A percentile compares a stretch with the other conserved stretches of the same genome.
Conservation (phyloP, 2,113 vertebrate genomes). For the Boleophthalmus pectinirostris region DNA sequence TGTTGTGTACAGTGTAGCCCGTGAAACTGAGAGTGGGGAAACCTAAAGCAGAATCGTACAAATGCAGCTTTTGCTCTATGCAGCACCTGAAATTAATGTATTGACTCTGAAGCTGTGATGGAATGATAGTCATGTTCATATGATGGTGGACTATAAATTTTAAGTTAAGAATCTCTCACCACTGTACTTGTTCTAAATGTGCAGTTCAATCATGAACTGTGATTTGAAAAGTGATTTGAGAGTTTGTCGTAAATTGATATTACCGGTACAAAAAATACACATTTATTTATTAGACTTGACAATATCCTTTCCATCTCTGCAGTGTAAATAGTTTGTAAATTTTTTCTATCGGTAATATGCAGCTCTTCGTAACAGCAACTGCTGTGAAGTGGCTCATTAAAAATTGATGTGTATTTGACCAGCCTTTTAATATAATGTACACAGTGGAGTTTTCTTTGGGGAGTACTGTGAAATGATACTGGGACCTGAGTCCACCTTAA, state of each 20-base stretch:
- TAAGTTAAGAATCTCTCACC: neutral
- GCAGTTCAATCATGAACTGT: neutral
- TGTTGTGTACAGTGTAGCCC: slow-evolving; percentile 3
- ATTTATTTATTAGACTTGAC: slow-evolving; percentile 18
- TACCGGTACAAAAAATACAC: neutral
- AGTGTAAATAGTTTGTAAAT: slow-evolving; percentile 50
- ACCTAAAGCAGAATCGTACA: neutral
- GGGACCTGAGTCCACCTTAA: neutral
- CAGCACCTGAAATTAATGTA: slow-evolving; percentile 7
- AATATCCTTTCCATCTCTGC: slow-evolving; percentile 23
- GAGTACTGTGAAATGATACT: neutral
- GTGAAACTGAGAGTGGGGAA: no score
- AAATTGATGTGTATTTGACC: slow-evolving; percentile 50
- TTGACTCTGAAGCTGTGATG: no score
- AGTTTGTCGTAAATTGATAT: neutral
- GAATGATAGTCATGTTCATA: no score
- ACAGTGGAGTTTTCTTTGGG: slow-evolving; percentile 26
- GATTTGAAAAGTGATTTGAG: neutral
- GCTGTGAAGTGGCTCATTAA: slow-evolving; percentile 56
- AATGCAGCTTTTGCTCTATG: slow-evolving; percentile 38
- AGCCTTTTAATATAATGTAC: slow-evolving; percentile 39
- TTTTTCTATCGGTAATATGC: slow-evolving; percentile 40
- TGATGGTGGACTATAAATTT: no score
- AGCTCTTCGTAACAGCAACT: slow-evolving; percentile 31
- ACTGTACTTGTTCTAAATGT: neutral